Evolutionary conservation across 2,113 vertebrate genomes (phyloP), one percentile per base, ranked within the genome.

Genomic region (Xenopus laevis): DNA sequence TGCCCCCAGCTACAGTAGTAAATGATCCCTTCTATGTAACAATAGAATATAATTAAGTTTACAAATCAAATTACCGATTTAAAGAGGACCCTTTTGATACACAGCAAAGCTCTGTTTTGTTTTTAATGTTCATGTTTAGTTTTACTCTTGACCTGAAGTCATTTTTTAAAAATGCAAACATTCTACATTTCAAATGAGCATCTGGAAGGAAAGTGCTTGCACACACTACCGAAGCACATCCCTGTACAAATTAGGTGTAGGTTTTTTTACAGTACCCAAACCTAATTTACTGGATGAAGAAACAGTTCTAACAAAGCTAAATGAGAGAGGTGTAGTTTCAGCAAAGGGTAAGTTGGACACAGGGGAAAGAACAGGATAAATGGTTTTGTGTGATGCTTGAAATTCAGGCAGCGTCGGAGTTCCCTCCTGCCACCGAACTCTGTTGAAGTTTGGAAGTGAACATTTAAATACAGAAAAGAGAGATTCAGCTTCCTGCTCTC

Each of bases 401-500:
- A 9, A 61, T 62, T 67, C 65, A 68, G 12, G 16, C 20, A 9
- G 55, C 27, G 13, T 62, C 16, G 21, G 18, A 10, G n/a, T 33
- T 50, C n/a, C 40, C 65, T 50, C 65, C 13, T 66, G 10, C 21
- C 21, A 50, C 21, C 21, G 20, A 50, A 74, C 59, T 75, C 61
- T 20, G 44, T 15, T 52, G 17, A 17, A 74, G 15, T 46, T 53
- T 59, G 17, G 18, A 68, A 44, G 10, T 7, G 57, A 55, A 60
- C 13, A 68, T 68, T 68, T 62, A 61, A 75, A 68, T 75, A 23
- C 45, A 40, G 18, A 68, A 65, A 13, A 0, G 9, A 16, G 1
- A 71, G 79, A 12, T 40, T 57, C 69, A 68, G 72, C 68, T 12
- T 55, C 84, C 80, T 83, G 80, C 23, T 78, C 79, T 86, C 89